Evolutionary conservation across 2,888 invertebrate genomes (phyloP).

Genomic region (Scaptomyza flava): DNA sequence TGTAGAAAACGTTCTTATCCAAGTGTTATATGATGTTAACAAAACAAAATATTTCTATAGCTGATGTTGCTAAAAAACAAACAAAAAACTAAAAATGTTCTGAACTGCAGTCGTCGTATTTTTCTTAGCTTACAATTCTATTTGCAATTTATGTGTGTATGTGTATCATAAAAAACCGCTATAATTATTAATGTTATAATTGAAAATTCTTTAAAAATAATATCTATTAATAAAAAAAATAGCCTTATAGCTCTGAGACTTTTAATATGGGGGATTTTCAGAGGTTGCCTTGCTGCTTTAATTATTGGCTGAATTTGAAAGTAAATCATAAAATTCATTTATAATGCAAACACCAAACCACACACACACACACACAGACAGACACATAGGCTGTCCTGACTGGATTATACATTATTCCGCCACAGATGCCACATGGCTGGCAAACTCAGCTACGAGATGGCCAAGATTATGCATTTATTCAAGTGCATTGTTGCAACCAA

Average conservation of each 20-base stretch:
- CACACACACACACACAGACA: neutral
- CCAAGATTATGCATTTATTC: constrained; percentile 64
- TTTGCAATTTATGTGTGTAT: constrained; percentile 72
- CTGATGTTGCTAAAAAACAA: constrained; percentile 70
- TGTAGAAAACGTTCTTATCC: constrained; percentile 41
- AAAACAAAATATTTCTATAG: constrained; percentile 36
- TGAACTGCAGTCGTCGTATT: constrained; percentile 78
- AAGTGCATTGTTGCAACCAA: constrained; percentile 48
- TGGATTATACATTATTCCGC: constrained; percentile 28
- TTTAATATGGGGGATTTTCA: neutral
- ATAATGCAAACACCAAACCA: constrained; percentile 10
- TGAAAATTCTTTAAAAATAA: constrained; percentile 15
- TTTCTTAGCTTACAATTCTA: constrained; percentile 48
- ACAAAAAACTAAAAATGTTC: constrained; percentile 67
- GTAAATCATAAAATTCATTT: constrained; percentile 9
- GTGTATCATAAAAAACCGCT: constrained; percentile 66
- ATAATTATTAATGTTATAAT: constrained; percentile 19
- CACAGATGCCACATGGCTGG: constrained; percentile 32
- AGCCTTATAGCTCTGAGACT: neutral
- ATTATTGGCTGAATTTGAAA: neutral
- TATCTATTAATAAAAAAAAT: neutral
- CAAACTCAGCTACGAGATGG: neutral
- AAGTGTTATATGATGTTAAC: constrained; percentile 38
- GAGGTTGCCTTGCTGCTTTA: neutral
- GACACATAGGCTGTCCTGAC: neutral